A percentile compares a stretch with the other conserved stretches of the same genome.
These are phyloP conservation scores for Maylandia zebra DNA, from an alignment of 2,113 vertebrate species.

Conservation along the genomic window DNA sequence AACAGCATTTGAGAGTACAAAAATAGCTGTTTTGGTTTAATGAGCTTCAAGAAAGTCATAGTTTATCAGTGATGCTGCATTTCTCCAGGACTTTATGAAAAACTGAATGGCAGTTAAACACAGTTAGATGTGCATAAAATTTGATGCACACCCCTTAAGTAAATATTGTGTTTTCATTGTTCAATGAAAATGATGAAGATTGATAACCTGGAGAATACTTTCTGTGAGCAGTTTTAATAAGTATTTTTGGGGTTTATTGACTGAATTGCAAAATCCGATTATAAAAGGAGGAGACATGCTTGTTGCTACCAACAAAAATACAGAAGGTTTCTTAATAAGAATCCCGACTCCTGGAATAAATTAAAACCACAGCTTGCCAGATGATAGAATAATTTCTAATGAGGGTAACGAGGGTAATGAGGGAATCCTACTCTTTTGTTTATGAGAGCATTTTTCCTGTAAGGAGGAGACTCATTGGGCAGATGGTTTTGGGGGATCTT, in stretches of 20 bases:
- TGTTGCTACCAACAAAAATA: neutral
- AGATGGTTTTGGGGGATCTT: slow-evolving; percentile 63
- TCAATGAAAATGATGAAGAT: neutral
- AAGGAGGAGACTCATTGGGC: slow-evolving; percentile 41
- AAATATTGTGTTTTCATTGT: neutral
- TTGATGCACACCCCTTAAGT: neutral
- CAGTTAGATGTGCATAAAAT: neutral
- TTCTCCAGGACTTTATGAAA: neutral
- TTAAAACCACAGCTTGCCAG: neutral
- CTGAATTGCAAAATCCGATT: neutral
- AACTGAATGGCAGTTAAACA: neutral
- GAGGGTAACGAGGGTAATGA: slow-evolving; percentile 30
- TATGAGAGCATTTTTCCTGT: slow-evolving; percentile 1
- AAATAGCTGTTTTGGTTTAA: neutral
- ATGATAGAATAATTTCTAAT: slow-evolving; percentile 11
- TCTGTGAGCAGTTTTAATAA: neutral
- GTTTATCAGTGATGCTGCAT: neutral
- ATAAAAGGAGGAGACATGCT: neutral
- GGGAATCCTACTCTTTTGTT: slow-evolving; percentile 51
- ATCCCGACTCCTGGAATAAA: neutral
- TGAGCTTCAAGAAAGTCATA: neutral
- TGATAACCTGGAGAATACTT: neutral
- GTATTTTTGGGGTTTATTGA: neutral
- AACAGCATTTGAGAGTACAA: neutral
- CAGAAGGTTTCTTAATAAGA: neutral